Base-by-base conservation (phyloP, 2,888 invertebrate species). In the Lithodes maja region DNA sequence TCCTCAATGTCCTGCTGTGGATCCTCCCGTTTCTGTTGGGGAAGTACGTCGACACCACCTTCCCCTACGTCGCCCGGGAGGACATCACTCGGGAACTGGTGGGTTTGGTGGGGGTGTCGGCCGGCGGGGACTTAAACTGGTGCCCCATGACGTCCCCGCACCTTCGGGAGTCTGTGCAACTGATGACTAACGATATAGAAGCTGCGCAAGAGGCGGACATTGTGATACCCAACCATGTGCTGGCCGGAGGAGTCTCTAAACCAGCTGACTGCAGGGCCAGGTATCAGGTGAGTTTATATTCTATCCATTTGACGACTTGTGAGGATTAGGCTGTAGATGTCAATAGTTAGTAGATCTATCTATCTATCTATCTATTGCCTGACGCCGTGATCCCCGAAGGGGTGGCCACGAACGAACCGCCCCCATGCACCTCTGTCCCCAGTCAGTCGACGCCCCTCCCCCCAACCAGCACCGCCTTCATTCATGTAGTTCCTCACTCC, bases 61-160 rank as follows among this genome's bases (percentile, higher is more conserved):
- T 83, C 55, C 87, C 86, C 17, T 89, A 80, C 75, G 85, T 91
- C 54, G 79, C 84, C 55, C 12, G 17, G 3, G 81, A 85, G 50
- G 86, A 91, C 78, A 85, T 90, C 53, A 49, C 71, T 5, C 68
- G 69, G n/a, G 89, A 91, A 83, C 86, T 91, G 69, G 84, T 91
- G 12, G 79, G 86, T 9, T 17, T 87, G 3, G 74, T 80, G 53
- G 89, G 86, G 5, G 15, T 75, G n/a, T 12, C 75, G 49, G 71
- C 54, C 68, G 55, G 71, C 7, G 79, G 74, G 2, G 33, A 77
- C 17, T 2, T 80, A 7, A 15, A 52, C 50, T 86, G 79, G 89
- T 91, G 91, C 49, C 89, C 86, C 68, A 53, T 69, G 2, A 12
- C 87, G n/a, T 87, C 86, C 68, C 89, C 89, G 55, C 55, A 87